Evolutionary conservation across 2,113 vertebrate species (phyloP).

Genomic region (Diphyllodes magnificus): DNA sequence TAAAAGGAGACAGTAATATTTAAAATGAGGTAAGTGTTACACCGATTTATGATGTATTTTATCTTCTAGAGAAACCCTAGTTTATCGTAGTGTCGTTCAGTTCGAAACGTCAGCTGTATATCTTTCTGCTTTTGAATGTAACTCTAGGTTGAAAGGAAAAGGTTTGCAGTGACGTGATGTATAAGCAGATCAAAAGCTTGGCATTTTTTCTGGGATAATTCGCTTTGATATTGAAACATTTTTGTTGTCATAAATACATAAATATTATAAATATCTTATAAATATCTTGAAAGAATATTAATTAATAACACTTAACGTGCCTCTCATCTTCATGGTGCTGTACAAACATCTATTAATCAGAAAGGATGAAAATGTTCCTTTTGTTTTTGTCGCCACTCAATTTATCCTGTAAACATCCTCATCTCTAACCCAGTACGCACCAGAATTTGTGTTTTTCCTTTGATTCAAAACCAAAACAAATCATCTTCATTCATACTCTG

Average conservation of each 20-base stretch:
- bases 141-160: slow-evolving; percentile 74
- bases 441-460: not conserved
- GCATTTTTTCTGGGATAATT: slow-evolving; percentile 65
- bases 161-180: slow-evolving; percentile 67
- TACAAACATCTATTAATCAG: slow-evolving; percentile 30
- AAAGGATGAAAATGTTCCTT: not conserved
- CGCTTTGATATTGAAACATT: slow-evolving; percentile 65
- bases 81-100: slow-evolving; percentile 78
- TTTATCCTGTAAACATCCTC: slow-evolving; percentile 18
- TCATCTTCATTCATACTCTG: not conserved
- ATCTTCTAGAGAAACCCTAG: slow-evolving; percentile 74
- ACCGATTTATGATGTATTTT: slow-evolving; percentile 84
- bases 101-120: slow-evolving; percentile 76
- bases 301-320: slow-evolving; percentile 40
- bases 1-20: slow-evolving; percentile 87
- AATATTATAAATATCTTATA: slow-evolving; percentile 49
- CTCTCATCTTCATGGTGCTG: not conserved
- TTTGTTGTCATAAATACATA: slow-evolving; percentile 68
- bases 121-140: slow-evolving; percentile 73
- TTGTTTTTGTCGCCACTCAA: slow-evolving; percentile 31
- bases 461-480: not conserved
- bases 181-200: slow-evolving; percentile 76
- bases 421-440: not conserved
- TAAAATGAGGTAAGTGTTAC: slow-evolving; percentile 85
- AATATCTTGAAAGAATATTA: slow-evolving; percentile 22